These are phyloP conservation scores for Trichonephila clavata DNA, from an alignment of 1,140 invertebrate species.

Conservation along the genomic window DNA sequence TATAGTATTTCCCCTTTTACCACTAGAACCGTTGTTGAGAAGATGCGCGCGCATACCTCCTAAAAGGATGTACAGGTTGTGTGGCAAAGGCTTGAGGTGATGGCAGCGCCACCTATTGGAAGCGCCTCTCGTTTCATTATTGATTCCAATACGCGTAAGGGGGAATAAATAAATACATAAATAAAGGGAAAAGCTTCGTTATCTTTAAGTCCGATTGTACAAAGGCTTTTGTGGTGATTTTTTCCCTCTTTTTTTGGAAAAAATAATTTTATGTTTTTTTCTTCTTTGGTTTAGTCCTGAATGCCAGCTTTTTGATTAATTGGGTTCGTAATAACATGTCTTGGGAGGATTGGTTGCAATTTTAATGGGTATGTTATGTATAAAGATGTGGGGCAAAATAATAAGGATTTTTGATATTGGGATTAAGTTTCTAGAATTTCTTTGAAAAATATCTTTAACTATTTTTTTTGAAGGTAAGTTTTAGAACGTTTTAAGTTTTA, in stretches of 20 bases:
- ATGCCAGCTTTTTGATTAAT: conserved; percentile 41
- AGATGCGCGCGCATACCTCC: conserved; percentile 64
- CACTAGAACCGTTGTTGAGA: too few relatives aligned
- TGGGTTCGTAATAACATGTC: conserved; percentile 14
- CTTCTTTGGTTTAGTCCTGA: neutral
- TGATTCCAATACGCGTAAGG: conserved; percentile 23
- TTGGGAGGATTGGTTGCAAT: neutral
- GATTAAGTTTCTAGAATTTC: too few relatives aligned
- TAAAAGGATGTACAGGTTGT: conserved; percentile 69
- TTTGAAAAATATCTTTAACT: too few relatives aligned
- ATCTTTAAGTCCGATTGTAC: conserved; percentile 31
- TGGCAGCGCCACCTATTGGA: conserved; percentile 57
- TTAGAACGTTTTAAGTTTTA: too few relatives aligned
- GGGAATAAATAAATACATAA: conserved; percentile 68
- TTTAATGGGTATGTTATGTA: conserved; percentile 12
- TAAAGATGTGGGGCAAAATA: neutral
- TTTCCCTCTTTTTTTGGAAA: neutral
- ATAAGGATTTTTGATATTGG: neutral
- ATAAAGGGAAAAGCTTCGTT: conserved; percentile 33
- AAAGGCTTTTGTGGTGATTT: neutral
- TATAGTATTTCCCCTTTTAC: neutral
- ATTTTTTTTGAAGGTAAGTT: too few relatives aligned
- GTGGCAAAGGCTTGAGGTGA: neutral
- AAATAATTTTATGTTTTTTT: neutral
- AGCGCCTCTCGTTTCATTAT: conserved; percentile 50